A percentile compares a stretch with the other conserved stretches of the same genome.
These are phyloP conservation scores for Propithecus deckenii DNA, from an alignment of 2,797 vertebrate genomes.

Conservation along the genomic window DNA sequence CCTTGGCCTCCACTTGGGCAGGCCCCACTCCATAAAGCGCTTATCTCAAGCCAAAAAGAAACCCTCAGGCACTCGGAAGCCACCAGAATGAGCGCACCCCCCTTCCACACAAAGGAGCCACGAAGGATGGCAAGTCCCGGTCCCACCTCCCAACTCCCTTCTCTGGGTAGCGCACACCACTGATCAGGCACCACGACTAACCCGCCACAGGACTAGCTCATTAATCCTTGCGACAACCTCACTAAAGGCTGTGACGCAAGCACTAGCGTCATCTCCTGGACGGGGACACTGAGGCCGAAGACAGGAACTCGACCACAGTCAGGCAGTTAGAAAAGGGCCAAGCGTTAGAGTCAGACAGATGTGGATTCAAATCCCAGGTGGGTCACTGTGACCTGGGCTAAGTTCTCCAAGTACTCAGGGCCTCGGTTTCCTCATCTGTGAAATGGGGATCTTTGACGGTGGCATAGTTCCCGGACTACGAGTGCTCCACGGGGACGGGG, in stretches of 20 bases:
- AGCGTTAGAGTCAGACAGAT: not conserved
- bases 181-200: rapidly evolving
- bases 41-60: not conserved
- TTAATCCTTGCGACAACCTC: not conserved
- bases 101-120: not conserved
- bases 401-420: not conserved
- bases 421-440: not conserved
- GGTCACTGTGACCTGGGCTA: not conserved
- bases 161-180: not conserved
- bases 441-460: not conserved
- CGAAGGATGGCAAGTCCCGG: too few species aligned
- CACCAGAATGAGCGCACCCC: rapidly evolving
- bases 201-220: not conserved
- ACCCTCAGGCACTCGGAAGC: rapidly evolving
- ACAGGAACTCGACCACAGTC: not conserved
- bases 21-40: not conserved
- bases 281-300: not conserved
- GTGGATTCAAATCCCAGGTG: not conserved
- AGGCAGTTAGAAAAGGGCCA: not conserved
- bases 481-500: not conserved
- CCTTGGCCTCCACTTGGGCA: not conserved
- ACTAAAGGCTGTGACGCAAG: not conserved
- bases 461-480: rapidly evolving
- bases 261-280: rapidly evolving
- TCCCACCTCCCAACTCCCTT: rapidly evolving